phyloP scores from a whole-genome alignment of 2,888 invertebrate species.

The Petrolisthes manimaculis region DNA sequence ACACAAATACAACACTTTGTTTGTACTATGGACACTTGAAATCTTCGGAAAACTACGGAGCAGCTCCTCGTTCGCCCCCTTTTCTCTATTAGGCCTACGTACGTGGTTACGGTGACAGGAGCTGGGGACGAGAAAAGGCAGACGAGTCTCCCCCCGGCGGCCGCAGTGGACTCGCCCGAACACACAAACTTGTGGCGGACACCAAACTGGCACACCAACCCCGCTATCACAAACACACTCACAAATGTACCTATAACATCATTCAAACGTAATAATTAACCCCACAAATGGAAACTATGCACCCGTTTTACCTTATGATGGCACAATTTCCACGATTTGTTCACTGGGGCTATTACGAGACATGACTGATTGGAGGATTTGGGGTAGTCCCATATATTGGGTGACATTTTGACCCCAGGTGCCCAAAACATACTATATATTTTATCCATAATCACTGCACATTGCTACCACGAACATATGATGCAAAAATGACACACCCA shows the following conservation, averaged over 20 bases:
- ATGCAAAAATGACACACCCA: neutral
- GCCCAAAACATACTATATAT: neutral
- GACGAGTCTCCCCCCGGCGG: constrained; percentile 13
- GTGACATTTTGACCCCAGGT: neutral
- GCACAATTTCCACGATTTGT: neutral
- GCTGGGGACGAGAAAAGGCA: constrained; percentile 35
- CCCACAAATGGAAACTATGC: too few relatives aligned
- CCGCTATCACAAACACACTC: constrained; percentile 48
- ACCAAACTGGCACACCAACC: constrained; percentile 62
- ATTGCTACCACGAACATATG: neutral
- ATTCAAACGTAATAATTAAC: neutral
- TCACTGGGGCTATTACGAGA: neutral
- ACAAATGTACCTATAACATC: neutral
- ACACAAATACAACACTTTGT: constrained; percentile 1
- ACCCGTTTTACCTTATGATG: too few relatives aligned
- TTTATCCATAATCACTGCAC: neutral
- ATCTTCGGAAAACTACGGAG: constrained; percentile 33
- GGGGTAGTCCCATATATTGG: neutral
- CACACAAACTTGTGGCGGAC: constrained; percentile 59
- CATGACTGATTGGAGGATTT: neutral
- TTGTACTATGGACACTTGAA: constrained; percentile 27
- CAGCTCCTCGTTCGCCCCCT: constrained; percentile 39
- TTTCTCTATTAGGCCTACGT: constrained; percentile 57
- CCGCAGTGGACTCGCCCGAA: constrained; percentile 45
- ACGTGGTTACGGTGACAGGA: constrained; percentile 42